These are phyloP conservation scores for Urosaurus nigricauda DNA, from an alignment of 2,797 vertebrate species.

Conservation along the genomic window DNA sequence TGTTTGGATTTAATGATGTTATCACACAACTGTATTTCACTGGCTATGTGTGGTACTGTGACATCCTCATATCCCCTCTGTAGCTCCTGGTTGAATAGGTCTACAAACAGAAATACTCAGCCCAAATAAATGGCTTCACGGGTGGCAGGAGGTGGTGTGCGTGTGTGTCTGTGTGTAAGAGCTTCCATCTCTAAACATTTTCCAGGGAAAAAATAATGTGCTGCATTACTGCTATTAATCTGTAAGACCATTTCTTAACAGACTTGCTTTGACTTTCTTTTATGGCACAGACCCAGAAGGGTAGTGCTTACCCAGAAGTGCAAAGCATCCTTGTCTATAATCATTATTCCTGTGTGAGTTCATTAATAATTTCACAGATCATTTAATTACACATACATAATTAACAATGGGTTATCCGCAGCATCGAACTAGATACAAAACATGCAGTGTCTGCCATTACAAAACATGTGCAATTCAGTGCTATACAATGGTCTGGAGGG, in stretches of 20 bases:
- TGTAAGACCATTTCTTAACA: not conserved
- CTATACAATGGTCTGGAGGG: too few species aligned
- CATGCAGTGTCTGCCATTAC: too few species aligned
- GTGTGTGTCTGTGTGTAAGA: not conserved
- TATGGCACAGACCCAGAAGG: too few species aligned
- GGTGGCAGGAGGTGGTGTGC: too few species aligned
- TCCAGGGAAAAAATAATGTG: not conserved
- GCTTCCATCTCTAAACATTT: not conserved
- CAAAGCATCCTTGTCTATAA: not conserved
- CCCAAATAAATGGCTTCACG: not conserved
- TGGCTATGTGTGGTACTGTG: not conserved
- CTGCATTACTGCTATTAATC: not conserved
- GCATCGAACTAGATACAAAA: not conserved
- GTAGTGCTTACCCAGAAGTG: not conserved
- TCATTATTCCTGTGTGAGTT: constrained; percentile 5
- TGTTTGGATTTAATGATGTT: not conserved
- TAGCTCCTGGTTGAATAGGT: not conserved
- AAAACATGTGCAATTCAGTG: too few species aligned
- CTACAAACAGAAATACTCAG: not conserved
- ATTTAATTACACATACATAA: not conserved
- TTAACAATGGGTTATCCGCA: not conserved
- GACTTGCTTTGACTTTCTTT: not conserved
- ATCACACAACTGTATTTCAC: not conserved
- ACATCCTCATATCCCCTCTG: not conserved
- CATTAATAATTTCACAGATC: not conserved